phyloP scores from a whole-genome alignment of 2,797 vertebrate species.

The Naso thynnoides region DNA sequence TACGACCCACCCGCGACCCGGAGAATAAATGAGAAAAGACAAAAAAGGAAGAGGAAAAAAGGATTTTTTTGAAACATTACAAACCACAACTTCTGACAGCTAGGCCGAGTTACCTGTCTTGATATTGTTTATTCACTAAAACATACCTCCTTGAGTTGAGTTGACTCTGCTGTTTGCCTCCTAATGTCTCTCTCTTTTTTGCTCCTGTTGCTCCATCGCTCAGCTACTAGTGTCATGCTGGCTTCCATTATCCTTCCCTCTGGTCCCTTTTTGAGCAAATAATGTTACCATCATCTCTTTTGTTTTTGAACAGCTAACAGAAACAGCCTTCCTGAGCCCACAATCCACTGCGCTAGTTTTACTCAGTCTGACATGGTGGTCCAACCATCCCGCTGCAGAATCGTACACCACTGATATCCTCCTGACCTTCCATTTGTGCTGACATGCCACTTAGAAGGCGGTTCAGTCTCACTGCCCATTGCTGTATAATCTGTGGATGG shows the following conservation, averaged over 20 bases:
- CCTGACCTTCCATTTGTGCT: slow-evolving; percentile 56
- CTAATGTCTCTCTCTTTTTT: slow-evolving; percentile 41
- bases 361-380: slow-evolving; percentile 39
- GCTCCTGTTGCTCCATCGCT: slow-evolving; percentile 45
- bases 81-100: slow-evolving; percentile 65
- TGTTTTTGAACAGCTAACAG: slow-evolving; percentile 36
- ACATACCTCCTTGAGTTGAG: slow-evolving; percentile 64
- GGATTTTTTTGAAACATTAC: slow-evolving; percentile 52
- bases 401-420: slow-evolving; percentile 48
- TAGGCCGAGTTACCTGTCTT: slow-evolving; percentile 65
- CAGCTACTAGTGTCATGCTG: slow-evolving; percentile 50
- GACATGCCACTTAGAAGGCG: slow-evolving; percentile 43
- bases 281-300: slow-evolving; percentile 23
- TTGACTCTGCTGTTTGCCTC: slow-evolving; percentile 58
- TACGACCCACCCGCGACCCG: slow-evolving; percentile 89
- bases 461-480: slow-evolving; percentile 38
- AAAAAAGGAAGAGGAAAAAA: background rate
- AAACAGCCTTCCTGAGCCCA: slow-evolving; percentile 33
- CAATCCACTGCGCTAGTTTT: slow-evolving; percentile 36
- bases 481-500: slow-evolving; percentile 29
- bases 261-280: slow-evolving; percentile 25
- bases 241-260: slow-evolving; percentile 34
- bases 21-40: slow-evolving; percentile 86
- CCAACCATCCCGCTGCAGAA: slow-evolving; percentile 28
- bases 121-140: slow-evolving; percentile 71